These are phyloP conservation scores for Xanthia icteritia DNA, from an alignment of 2,888 invertebrate genomes.

Conservation along the genomic window DNA sequence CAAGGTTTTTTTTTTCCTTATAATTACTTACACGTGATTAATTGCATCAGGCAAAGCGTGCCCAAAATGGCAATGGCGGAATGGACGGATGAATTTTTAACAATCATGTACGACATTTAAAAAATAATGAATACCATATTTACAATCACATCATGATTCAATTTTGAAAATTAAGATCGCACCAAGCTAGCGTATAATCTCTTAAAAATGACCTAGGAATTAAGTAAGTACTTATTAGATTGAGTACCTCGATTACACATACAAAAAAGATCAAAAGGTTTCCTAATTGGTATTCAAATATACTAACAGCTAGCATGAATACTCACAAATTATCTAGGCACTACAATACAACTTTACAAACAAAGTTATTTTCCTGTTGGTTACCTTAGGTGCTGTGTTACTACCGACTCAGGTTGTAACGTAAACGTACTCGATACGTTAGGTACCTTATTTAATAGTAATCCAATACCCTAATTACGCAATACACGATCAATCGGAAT, in stretches of 20 bases:
- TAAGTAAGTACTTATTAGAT: background rate
- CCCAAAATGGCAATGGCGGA: slow-evolving; percentile 59
- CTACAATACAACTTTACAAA: slow-evolving; percentile 35
- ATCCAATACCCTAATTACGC: too few species aligned
- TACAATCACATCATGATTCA: slow-evolving; percentile 45
- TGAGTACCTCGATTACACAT: slow-evolving; percentile 9
- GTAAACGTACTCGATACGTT: background rate
- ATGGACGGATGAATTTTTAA: slow-evolving; percentile 70
- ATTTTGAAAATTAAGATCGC: slow-evolving; percentile 48
- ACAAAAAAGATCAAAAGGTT: slow-evolving; percentile 26
- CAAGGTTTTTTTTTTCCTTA: slow-evolving; percentile 53
- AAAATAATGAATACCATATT: slow-evolving; percentile 43
- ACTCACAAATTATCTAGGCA: slow-evolving; percentile 42
- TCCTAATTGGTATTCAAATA: slow-evolving; percentile 19
- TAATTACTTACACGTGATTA: slow-evolving; percentile 49
- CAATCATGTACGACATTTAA: slow-evolving; percentile 49
- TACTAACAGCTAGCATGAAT: slow-evolving; percentile 27
- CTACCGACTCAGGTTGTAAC: background rate
- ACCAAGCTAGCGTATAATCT: slow-evolving; percentile 52
- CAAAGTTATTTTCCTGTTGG: background rate
- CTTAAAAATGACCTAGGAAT: slow-evolving; percentile 18
- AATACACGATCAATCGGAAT: too few species aligned
- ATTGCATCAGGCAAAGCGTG: slow-evolving; percentile 67
- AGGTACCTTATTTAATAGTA: background rate
- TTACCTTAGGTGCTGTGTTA: background rate